Evolutionary conservation across 2,888 invertebrate species (phyloP).

Genomic region (Cosmopolites sordidus): DNA sequence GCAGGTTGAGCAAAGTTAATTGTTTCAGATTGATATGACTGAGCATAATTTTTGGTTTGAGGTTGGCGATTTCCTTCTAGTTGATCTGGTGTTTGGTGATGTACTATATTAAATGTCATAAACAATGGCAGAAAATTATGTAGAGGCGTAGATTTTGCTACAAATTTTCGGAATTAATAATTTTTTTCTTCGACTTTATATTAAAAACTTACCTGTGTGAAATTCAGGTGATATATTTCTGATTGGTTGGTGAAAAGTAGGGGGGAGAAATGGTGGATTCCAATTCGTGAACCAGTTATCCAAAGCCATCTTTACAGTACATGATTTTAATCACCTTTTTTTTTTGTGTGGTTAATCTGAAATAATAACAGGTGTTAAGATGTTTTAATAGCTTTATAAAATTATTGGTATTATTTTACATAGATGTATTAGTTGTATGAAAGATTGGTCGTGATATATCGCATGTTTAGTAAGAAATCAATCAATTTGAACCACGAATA

Average conservation of each 20-base stretch:
- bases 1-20: no score
- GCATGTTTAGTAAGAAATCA: no score
- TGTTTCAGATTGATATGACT: neutral
- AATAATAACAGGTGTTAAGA: no score
- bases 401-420: no score
- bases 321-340: neutral
- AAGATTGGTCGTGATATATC: no score
- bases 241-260: slow-evolving; percentile 28
- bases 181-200: no score
- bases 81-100: neutral
- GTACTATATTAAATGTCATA: slow-evolving; percentile 2
- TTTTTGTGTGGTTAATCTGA: no score
- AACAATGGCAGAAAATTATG: slow-evolving; percentile 2
- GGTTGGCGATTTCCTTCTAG: neutral
- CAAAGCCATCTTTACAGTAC: slow-evolving; percentile 31
- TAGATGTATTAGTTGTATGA: no score
- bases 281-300: slow-evolving; percentile 38
- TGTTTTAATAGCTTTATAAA: no score
- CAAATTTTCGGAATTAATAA: neutral
- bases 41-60: no score
- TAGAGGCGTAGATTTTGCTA: neutral
- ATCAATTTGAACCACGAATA: no score
- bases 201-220: slow-evolving; percentile 3
- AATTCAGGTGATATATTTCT: slow-evolving; percentile 9
- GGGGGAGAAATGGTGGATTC: slow-evolving; percentile 32